Evolutionary conservation across 1,140 invertebrate genomes (phyloP).

Genomic region (Paraescarpia echinospica): DNA sequence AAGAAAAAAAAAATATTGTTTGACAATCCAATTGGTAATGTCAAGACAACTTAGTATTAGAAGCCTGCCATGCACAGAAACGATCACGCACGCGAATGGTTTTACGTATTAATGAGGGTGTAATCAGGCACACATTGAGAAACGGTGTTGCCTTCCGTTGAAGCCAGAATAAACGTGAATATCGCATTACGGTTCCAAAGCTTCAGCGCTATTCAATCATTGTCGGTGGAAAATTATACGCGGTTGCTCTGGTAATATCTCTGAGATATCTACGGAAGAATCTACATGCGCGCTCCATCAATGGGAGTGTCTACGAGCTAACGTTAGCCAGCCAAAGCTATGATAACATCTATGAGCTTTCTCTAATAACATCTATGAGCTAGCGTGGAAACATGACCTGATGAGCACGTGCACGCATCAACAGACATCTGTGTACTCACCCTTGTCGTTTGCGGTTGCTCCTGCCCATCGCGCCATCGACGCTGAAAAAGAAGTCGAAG

Average conservation of each 20-base stretch:
- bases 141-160: background rate
- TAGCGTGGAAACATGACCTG: background rate
- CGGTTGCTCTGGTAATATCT: background rate
- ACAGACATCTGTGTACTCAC: background rate
- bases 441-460: background rate
- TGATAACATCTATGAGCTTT: background rate
- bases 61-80: background rate
- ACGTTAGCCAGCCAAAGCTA: background rate
- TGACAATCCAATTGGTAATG: background rate
- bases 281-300: background rate
- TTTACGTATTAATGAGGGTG: background rate
- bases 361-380: background rate
- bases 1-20: background rate
- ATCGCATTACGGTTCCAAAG: background rate
- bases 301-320: too few relatives aligned
- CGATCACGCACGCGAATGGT: background rate
- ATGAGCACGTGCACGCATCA: background rate
- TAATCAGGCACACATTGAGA: background rate
- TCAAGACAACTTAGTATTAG: background rate
- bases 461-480: background rate
- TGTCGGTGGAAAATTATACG: background rate
- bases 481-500: background rate
- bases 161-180: background rate
- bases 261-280: background rate
- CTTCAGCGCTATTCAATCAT: background rate